Base-by-base conservation (phyloP, 2,797 vertebrate genomes). In the Tadarida brasiliensis region DNA sequence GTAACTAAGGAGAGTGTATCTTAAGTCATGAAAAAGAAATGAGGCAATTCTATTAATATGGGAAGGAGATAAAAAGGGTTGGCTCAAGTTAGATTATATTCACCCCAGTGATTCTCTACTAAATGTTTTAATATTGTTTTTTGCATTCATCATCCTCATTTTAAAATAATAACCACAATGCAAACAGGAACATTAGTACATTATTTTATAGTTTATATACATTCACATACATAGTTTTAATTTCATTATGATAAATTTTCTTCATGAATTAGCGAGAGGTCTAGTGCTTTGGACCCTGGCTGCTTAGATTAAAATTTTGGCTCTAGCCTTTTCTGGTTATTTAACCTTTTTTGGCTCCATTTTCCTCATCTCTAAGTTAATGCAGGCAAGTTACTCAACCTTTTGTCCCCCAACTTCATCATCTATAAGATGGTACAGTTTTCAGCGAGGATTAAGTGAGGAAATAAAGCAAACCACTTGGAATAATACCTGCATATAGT, bases 41-140 rank as follows among this genome's bases (percentile, higher is more conserved):
- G 51, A 96, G 94, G 94, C 96, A 84, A 95, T 91, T 39, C 54
- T 61, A 81, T 81, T 95, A 81, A 76, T 26, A 59, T 17, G 47
- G 28, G 73, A 67, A 57, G 39, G 12, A 16, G 4, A 86, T 87
- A 61, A 73, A 59, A 91, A 93, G n/a, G 2, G 22, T 51, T 89
- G 24, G 35, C 20, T 82, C 44, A 51, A 76, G 26, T 85, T 33
- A 82, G 44, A 61, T 87, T 96, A 54, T 56, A 78, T 70, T 94
- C 78, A 88, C 16, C 44, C 10, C 51, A 73, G 2, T 59, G 35
- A 88, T 90, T 94, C 44, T 81, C n/a, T 14, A 74, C 19, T 84
- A 74, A 51, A 57, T 49, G n/a, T 30, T 30, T 87, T 10, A 14
- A 44, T 47, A 8, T 56, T 68, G 6, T 74, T 49, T 51, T 74